These are phyloP conservation scores for Lutjanus argentimaculatus DNA, from an alignment of 2,797 vertebrate genomes.

Conservation along the genomic window DNA sequence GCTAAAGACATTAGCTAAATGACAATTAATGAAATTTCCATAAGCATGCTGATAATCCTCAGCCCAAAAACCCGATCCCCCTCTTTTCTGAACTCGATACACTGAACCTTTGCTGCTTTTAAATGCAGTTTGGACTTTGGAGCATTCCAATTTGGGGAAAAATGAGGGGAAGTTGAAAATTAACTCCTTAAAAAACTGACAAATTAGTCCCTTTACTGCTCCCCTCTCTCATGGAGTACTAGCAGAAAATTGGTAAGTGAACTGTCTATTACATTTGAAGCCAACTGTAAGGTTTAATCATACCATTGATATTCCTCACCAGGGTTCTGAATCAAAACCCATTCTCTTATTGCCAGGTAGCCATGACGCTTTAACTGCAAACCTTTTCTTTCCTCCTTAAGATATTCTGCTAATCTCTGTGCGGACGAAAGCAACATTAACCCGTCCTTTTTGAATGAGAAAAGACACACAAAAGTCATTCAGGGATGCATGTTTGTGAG, in stretches of 20 bases:
- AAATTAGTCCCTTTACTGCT: slow-evolving; percentile 67
- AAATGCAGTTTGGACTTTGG: slow-evolving; percentile 76
- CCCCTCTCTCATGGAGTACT: slow-evolving; percentile 71
- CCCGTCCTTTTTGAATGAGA: slow-evolving; percentile 80
- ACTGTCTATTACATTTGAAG: slow-evolving; percentile 69
- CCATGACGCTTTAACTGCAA: slow-evolving; percentile 84
- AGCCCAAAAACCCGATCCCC: slow-evolving; percentile 61
- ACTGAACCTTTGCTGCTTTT: slow-evolving; percentile 70
- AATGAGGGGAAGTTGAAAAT: slow-evolving; percentile 69
- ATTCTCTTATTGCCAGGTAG: slow-evolving; percentile 82
- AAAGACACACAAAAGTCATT: slow-evolving; percentile 86
- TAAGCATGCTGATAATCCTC: slow-evolving; percentile 84
- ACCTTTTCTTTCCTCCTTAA: slow-evolving; percentile 81
- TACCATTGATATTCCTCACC: slow-evolving; percentile 74
- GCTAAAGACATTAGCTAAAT: slow-evolving; percentile 79
- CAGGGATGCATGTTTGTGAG: slow-evolving; percentile 90
- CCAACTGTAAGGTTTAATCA: slow-evolving; percentile 74
- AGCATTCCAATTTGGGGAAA: slow-evolving; percentile 72
- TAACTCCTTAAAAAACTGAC: slow-evolving; percentile 65
- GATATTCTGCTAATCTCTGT: slow-evolving; percentile 79
- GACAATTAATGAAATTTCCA: slow-evolving; percentile 80
- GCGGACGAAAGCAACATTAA: slow-evolving; percentile 82
- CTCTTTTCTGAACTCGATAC: slow-evolving; percentile 75
- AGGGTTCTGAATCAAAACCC: slow-evolving; percentile 79
- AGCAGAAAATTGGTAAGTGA: slow-evolving; percentile 77